These are phyloP conservation scores for Musca vetustissima DNA, from an alignment of 1,140 invertebrate genomes.

Conservation along the genomic window DNA sequence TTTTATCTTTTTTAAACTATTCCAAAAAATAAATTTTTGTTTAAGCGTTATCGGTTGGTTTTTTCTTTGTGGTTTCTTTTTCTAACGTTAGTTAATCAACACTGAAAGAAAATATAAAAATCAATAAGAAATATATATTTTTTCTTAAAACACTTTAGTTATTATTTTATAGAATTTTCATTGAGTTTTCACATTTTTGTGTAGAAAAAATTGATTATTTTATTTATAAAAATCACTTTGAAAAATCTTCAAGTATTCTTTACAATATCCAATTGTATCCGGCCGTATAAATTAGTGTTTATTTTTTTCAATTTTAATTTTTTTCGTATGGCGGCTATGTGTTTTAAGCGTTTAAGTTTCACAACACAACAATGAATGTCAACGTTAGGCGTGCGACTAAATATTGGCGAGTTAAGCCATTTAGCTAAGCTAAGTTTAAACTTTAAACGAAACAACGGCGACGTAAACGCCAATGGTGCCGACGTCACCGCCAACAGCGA, in stretches of 20 bases:
- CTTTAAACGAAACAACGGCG: conserved; percentile 6
- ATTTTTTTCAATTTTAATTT: not conserved
- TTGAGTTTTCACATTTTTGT: not conserved
- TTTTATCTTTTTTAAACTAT: no score
- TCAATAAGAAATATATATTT: no score
- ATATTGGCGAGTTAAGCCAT: conserved; percentile 15
- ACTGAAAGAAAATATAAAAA: no score
- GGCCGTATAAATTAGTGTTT: no score
- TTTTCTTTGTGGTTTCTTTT: no score
- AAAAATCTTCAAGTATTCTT: no score
- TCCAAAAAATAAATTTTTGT: no score
- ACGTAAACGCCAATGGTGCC: no score
- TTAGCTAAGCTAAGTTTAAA: conserved; percentile 15
- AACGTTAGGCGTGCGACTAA: conserved; percentile 22
- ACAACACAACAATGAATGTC: conserved; percentile 20
- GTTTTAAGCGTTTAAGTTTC: conserved; percentile 10
- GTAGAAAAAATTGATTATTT: not conserved
- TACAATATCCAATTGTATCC: no score
- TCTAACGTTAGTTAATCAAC: no score
- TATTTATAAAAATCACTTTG: not conserved
- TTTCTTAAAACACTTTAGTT: not conserved
- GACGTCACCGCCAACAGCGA: no score
- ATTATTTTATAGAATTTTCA: not conserved
- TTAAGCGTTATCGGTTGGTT: no score
- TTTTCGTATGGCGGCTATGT: not conserved